Base-by-base conservation (phyloP, 2,888 invertebrate genomes). In the Apodemia mormo region DNA sequence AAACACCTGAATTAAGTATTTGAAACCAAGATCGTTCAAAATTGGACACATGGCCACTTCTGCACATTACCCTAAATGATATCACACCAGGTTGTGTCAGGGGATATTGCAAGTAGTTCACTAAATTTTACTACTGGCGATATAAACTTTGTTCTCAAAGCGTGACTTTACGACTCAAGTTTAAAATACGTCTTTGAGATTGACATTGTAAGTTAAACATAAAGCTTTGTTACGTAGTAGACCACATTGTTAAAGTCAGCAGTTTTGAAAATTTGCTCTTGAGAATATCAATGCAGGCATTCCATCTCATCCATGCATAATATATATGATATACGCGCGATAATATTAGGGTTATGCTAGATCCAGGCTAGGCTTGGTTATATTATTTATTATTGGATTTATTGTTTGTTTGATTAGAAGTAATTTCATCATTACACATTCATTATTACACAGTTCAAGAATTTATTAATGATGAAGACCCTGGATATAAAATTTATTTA, bases 121-220 rank as follows among this genome's bases (percentile, higher is more conserved):
- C 52, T n/a, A 52, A 52, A 30, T 58, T 58, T 58, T 58, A 30
- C 10, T 58, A 30, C 8, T 3, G 9, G 8, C 29, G 10, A 58
- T 12, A 58, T 58, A 58, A 58, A 58, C 30, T 58, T 4, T 30
- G 29, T 30, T 12, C 58, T 29, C 3, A 52, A 52, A 58, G 58
- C 58, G 22, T 52, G 52, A 52, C 12, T 58, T 58, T 58, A 58
- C 58, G 30, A 29, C 12, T 5, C 30, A 14, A 58, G 30, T 58
- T 58, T 30, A 58, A 58, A 58, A 58, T 33, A 58, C 58, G 30
- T 33, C 58, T 58, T 58, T 58, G 58, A 58, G 58, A 58, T 30
- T 58, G 33, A 58, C 58, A 58, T 58, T 58, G 58, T 58, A 58
- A 30, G 29, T 52, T 52, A 52, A 52, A 22, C 52, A 22, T 22